These are phyloP conservation scores for Furcifer pardalis DNA, from an alignment of 2,797 vertebrate genomes.

Conservation along the genomic window DNA sequence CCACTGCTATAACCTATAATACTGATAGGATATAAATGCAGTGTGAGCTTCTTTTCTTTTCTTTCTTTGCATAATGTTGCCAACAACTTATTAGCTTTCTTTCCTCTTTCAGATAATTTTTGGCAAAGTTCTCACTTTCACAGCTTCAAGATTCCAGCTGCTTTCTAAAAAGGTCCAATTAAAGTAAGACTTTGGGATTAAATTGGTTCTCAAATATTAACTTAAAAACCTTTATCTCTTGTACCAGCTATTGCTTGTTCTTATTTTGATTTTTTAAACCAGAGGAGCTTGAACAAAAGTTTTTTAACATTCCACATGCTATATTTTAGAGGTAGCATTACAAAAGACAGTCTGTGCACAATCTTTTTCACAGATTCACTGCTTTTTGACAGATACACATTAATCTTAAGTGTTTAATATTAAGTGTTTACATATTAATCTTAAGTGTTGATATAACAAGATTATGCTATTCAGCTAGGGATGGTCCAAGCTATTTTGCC, in stretches of 20 bases:
- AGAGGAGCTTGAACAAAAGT: conserved; percentile 6
- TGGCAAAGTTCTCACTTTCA: neutral
- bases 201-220: conserved; percentile 1
- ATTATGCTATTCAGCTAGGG: neutral
- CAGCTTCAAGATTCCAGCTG: conserved; percentile 4
- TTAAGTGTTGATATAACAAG: neutral
- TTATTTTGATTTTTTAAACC: conserved; percentile 7
- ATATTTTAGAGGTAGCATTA: neutral
- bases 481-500: neutral
- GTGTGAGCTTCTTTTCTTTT: neutral
- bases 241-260: neutral
- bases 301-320: neutral
- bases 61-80: neutral
- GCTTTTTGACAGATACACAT: neutral
- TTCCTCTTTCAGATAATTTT: neutral
- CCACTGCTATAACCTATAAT: neutral
- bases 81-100: conserved; percentile 1
- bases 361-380: neutral
- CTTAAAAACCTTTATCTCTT: conserved; percentile 10
- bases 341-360: neutral
- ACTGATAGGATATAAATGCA: neutral
- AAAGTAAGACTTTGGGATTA: conserved; percentile 10
- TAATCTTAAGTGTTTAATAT: neutral
- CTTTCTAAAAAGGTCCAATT: conserved; percentile 4
- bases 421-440: neutral